Conservation (phyloP, 2,113 vertebrate species). For the Delphinus delphis region DNA sequence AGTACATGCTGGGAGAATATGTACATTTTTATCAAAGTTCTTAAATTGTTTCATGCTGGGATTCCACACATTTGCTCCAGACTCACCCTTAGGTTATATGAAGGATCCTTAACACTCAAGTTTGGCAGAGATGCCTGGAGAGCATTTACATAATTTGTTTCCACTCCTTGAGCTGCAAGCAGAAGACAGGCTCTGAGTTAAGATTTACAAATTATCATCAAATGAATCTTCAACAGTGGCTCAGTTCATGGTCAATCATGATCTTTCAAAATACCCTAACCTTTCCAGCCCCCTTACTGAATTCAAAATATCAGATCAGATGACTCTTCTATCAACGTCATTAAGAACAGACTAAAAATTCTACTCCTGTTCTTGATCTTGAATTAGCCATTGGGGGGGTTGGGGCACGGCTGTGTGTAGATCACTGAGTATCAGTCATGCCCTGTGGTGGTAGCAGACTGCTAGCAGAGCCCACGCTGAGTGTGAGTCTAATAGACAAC, state of each 20-base stretch:
- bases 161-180: slow-evolving; percentile 70
- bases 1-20: not conserved
- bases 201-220: not conserved
- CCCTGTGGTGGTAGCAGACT: not conserved
- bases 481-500: not conserved
- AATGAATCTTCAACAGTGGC: not conserved
- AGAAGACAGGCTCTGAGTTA: slow-evolving; percentile 66
- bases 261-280: slow-evolving; percentile 31
- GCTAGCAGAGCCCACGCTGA: not conserved
- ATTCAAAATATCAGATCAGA: not conserved
- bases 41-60: slow-evolving; percentile 29
- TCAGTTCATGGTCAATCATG: not conserved
- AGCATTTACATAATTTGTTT: slow-evolving; percentile 74
- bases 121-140: slow-evolving; percentile 77
- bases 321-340: not conserved
- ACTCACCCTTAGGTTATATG: slow-evolving; percentile 81
- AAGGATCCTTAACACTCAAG: slow-evolving; percentile 75
- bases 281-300: not conserved
- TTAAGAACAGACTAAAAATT: not conserved
- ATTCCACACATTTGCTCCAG: slow-evolving; percentile 8
- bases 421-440: not conserved
- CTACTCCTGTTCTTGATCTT: not conserved
- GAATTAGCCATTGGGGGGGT: not conserved
- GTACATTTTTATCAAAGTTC: not conserved
- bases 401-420: not conserved